Percentiles rank a stretch among this genome's conserved stretches.
Evolutionary conservation across 2,888 invertebrate genomes (phyloP).

Genomic region (Drosophila mercatorum): DNA sequence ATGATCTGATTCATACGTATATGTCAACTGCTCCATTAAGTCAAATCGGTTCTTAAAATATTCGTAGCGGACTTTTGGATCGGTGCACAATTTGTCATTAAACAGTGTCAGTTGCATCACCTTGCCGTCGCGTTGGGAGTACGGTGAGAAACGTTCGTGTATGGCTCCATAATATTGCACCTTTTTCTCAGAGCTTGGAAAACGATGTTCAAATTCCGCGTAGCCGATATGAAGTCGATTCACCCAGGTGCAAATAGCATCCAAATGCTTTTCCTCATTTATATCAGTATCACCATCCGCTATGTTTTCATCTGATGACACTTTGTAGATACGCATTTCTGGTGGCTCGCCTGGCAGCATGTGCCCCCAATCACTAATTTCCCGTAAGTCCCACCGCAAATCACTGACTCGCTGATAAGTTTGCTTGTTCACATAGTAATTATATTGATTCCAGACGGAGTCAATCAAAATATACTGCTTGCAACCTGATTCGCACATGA

Average conservation of each 20-base stretch:
- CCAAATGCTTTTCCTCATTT: conserved; percentile 89
- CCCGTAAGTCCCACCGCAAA: conserved; percentile 88
- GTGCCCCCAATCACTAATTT: conserved; percentile 89
- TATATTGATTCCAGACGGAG: conserved; percentile 93
- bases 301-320: conserved; percentile 85
- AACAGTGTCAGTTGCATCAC: conserved; percentile 76
- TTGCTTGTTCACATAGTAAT: conserved; percentile 93
- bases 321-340: conserved; percentile 81
- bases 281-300: conserved; percentile 83
- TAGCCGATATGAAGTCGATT: conserved; percentile 87
- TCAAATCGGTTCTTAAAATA: conserved; percentile 89
- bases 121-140: conserved; percentile 89
- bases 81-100: conserved; percentile 73
- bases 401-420: conserved; percentile 85
- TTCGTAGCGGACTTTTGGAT: conserved; percentile 86
- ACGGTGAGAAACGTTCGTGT: conserved; percentile 91
- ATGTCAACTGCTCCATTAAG: conserved; percentile 86
- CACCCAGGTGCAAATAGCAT: conserved; percentile 91
- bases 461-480: conserved; percentile 91
- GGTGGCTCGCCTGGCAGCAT: conserved; percentile 89
- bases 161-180: conserved; percentile 90
- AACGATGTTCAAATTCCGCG: conserved; percentile 88
- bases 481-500: conserved; percentile 86
- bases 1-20: conserved; percentile 86
- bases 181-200: conserved; percentile 89